These are phyloP conservation scores for Hephaestus fuliginosus DNA, from an alignment of 2,797 vertebrate genomes.

Conservation along the genomic window DNA sequence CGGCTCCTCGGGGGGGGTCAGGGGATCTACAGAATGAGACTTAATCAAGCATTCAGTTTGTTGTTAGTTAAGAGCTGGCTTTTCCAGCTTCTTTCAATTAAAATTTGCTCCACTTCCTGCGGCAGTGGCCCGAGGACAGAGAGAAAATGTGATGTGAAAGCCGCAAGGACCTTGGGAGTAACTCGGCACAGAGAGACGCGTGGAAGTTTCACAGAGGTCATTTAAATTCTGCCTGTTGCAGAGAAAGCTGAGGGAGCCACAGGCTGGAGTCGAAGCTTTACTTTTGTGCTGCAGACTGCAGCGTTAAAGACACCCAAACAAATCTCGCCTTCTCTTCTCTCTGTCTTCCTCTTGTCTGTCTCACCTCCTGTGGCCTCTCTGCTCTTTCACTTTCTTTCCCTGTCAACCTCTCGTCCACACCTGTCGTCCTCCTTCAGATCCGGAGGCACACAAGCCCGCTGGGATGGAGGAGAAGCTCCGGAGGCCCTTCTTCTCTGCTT, in stretches of 20 bases:
- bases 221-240: conserved; percentile 45
- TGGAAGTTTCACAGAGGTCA: conserved; percentile 32
- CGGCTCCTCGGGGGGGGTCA: conserved; percentile 30
- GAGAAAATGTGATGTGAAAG: conserved; percentile 32
- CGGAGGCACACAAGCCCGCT: conserved; percentile 69
- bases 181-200: background rate
- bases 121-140: conserved; percentile 25
- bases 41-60: conserved; percentile 51
- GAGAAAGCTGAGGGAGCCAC: conserved; percentile 7
- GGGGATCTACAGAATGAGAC: conserved; percentile 31
- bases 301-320: background rate
- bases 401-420: conserved; percentile 48
- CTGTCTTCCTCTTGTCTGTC: background rate
- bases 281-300: background rate
- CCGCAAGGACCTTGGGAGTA: conserved; percentile 22
- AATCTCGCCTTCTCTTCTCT: background rate
- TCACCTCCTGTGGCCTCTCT: conserved; percentile 2
- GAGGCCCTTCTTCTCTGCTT: conserved; percentile 82
- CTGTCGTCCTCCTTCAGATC: conserved; percentile 55
- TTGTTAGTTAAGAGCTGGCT: conserved; percentile 7
- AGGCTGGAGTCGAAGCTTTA: background rate
- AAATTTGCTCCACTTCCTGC: conserved; percentile 35
- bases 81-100: conserved; percentile 52
- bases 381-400: background rate
- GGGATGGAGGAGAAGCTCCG: conserved; percentile 75